Conservation (phyloP, 2,797 vertebrate species). For the Betta splendens region DNA sequence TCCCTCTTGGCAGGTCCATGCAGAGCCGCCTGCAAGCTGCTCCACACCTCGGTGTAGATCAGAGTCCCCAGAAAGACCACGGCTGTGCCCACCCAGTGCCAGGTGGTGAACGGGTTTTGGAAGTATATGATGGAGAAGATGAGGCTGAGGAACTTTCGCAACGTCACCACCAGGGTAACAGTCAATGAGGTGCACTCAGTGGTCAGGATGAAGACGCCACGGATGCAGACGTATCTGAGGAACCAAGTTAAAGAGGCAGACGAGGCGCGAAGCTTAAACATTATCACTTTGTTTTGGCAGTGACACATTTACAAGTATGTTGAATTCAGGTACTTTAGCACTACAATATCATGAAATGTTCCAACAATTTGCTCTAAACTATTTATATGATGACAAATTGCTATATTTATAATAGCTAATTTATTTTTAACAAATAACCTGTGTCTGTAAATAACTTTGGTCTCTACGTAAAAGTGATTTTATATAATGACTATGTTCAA, state of each 20-base stretch:
- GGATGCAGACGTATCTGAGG: slow-evolving; percentile 93
- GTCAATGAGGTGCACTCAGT: slow-evolving; percentile 96
- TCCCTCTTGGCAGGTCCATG: slow-evolving; percentile 41
- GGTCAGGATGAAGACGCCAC: slow-evolving; percentile 94
- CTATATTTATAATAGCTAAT: too few relatives aligned
- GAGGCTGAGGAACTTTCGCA: slow-evolving; percentile 97
- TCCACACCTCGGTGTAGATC: slow-evolving; percentile 93
- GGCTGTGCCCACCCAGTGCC: slow-evolving; percentile 94
- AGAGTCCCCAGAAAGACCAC: slow-evolving; percentile 93
- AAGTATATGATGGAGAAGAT: slow-evolving; percentile 98
- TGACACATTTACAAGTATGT: too few relatives aligned
- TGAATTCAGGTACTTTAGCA: too few relatives aligned
- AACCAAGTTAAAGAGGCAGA: slow-evolving; percentile 59
- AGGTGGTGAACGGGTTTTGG: slow-evolving; percentile 90
- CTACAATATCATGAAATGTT: too few relatives aligned
- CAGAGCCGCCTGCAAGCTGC: slow-evolving; percentile 60
- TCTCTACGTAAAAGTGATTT: background rate
- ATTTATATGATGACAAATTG: too few relatives aligned
- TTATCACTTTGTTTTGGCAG: too few relatives aligned
- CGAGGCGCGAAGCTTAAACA: background rate
- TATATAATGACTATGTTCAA: too few relatives aligned
- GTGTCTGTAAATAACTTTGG: background rate
- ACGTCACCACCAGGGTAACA: slow-evolving; percentile 94
- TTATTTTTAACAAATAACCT: too few relatives aligned
- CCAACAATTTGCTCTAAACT: too few relatives aligned